A percentile compares a stretch with the other conserved stretches of the same genome.
phyloP scores from a whole-genome alignment of 2,888 invertebrate species.

The Podotricha telesiphe region DNA sequence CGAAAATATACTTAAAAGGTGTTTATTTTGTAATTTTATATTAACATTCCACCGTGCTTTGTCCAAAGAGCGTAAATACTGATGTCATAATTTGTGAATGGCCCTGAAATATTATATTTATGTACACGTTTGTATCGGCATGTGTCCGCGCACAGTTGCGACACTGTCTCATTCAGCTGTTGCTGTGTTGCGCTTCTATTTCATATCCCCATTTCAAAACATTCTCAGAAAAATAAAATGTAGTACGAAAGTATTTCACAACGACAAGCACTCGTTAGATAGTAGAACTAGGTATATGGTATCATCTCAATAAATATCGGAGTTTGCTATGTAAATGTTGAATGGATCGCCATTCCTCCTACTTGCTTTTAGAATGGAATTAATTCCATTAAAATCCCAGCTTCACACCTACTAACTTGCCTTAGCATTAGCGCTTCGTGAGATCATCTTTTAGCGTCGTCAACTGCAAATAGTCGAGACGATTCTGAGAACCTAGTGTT shows the following conservation, averaged over 20 bases:
- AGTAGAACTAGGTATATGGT: not conserved
- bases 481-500: too few relatives aligned
- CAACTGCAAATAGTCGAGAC: not conserved
- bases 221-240: slow-evolving; percentile 18
- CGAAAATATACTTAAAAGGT: not conserved
- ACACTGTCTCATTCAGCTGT: slow-evolving; percentile 3
- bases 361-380: not conserved
- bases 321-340: not conserved
- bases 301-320: not conserved
- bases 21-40: slow-evolving; percentile 8
- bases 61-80: slow-evolving; percentile 4
- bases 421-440: slow-evolving; percentile 23
- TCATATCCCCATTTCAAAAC: slow-evolving; percentile 18
- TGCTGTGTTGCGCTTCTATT: slow-evolving; percentile 5
- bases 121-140: slow-evolving; percentile 4
- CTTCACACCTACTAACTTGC: slow-evolving; percentile 8
- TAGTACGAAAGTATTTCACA: slow-evolving; percentile 18
- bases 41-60: not conserved
- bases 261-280: not conserved
- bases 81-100: slow-evolving; percentile 29
- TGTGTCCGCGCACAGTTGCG: slow-evolving; percentile 11
- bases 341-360: not conserved
- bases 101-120: slow-evolving; percentile 18
- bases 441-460: slow-evolving; percentile 25
- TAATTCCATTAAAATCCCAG: not conserved